phyloP scores from a whole-genome alignment of 2,113 vertebrate species.

The Chaenogobius annularis region DNA sequence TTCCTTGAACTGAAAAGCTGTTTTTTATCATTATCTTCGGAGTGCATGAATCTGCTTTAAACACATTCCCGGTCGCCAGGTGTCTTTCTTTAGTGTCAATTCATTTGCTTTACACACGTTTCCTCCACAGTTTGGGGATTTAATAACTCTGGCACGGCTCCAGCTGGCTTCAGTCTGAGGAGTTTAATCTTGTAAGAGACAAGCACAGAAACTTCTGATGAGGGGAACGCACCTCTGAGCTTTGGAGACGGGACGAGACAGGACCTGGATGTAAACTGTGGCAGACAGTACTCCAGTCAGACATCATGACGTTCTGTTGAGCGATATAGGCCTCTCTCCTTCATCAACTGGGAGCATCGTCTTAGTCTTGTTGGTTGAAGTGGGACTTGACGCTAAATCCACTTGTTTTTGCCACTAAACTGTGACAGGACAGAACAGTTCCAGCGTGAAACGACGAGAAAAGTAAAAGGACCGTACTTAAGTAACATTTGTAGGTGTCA shows the following conservation, averaged over 20 bases:
- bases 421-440: too few species aligned
- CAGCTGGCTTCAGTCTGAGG: constrained; percentile 21
- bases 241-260: background rate
- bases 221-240: background rate
- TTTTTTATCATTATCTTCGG: background rate
- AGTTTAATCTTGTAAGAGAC: constrained; percentile 20
- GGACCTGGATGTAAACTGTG: background rate
- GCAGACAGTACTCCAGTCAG: background rate
- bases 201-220: background rate
- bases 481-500: too few species aligned
- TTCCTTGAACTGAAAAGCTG: background rate
- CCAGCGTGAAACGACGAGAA: too few species aligned
- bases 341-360: too few species aligned
- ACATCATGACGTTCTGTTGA: too few species aligned
- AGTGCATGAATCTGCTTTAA: background rate
- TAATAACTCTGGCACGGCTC: constrained; percentile 25
- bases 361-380: too few species aligned
- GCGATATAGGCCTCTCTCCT: too few species aligned
- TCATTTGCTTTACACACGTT: background rate
- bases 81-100: background rate
- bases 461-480: too few species aligned
- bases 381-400: too few species aligned
- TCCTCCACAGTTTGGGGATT: constrained; percentile 23
- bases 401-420: too few species aligned
- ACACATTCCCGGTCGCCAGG: background rate